Base-by-base conservation (phyloP, 2,113 vertebrate species). In the Trichomycterus rosablanca region DNA sequence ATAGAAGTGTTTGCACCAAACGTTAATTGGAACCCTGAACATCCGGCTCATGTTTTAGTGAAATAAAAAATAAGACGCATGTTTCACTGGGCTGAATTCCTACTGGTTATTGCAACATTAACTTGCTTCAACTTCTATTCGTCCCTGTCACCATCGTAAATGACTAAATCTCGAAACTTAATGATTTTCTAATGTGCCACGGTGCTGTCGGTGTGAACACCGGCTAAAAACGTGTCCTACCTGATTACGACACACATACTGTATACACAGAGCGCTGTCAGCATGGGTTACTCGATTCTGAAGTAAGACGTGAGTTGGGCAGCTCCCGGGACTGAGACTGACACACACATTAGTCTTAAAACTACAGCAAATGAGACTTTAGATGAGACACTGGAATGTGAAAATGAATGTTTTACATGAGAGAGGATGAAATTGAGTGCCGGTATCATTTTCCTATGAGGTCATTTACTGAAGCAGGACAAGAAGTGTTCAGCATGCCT, bases 311-410 rank as follows among this genome's bases (percentile, higher is more conserved):
- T 18, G 22, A 48, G 44, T 23, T 26, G 51, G 62, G 16, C 51
- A 56, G 52, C 42, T 53, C 12, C 32, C 15, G 18, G 15, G 23
- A 65, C 63, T 22, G 52, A 55, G 63, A 57, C 43, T 49, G 52
- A 65, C 63, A 64, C 51, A 48, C 30, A 56, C 42, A 65, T 65
- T 65, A 57, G 44, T 12, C 46, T 34, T 40, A 48, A 65, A 49
- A 65, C 43, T 19, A 49, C 32, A 40, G 42, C 16, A 46, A 65
- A 65, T 49, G 53, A 65, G 32, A 39, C 52, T 6, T 16, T 19
- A 63, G 50, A 35, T 23, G 40, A 44, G 61, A 54, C 6, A 45
- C 10, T 32, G 43, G 45, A 54, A 45, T 12, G 40, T 16, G 28
- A 39, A 65, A 56, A 64, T 48, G 19, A 55, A 37, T 18, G 28